A percentile compares a stretch with the other conserved stretches of the same genome.
Evolutionary conservation across 2,888 invertebrate species (phyloP).

Genomic region (Agonopterix heracliana): DNA sequence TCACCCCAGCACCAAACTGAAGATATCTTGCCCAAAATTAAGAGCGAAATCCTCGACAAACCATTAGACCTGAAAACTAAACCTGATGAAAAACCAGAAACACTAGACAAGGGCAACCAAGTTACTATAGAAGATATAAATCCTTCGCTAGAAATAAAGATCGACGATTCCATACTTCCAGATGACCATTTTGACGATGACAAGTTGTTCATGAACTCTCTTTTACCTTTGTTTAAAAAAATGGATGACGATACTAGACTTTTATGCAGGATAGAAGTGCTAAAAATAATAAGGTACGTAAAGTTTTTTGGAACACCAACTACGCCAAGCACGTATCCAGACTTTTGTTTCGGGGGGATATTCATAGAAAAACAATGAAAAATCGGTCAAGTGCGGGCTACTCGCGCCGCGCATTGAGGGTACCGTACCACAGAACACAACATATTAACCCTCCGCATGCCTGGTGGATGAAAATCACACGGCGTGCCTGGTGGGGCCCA

Average conservation of each 20-base stretch:
- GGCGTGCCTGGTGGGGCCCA: too few species aligned
- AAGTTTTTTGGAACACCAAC: too few species aligned
- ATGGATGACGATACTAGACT: conserved; percentile 65
- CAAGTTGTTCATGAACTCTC: conserved; percentile 61
- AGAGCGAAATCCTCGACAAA: conserved; percentile 45
- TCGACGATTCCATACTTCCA: conserved; percentile 58
- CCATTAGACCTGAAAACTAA: conserved; percentile 56
- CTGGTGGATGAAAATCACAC: too few species aligned
- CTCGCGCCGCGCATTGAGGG: too few species aligned
- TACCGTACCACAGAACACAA: too few species aligned
- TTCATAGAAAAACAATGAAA: too few species aligned
- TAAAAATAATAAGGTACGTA: conserved; percentile 50
- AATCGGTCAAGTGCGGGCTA: too few species aligned
- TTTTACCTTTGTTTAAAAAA: conserved; percentile 61
- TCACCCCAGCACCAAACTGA: conserved; percentile 58
- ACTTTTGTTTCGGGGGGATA: too few species aligned
- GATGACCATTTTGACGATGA: conserved; percentile 67
- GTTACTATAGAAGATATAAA: conserved; percentile 37
- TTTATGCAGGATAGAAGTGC: conserved; percentile 56
- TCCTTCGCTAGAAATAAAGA: conserved; percentile 51
- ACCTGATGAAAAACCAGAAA: conserved; percentile 32
- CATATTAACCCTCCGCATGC: too few species aligned
- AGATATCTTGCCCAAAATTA: conserved; percentile 50
- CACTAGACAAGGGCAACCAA: conserved; percentile 50
- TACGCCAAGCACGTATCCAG: too few species aligned